Base-by-base conservation (phyloP, 1,140 invertebrate genomes). In the Pseudomyrmex sp. region DNA sequence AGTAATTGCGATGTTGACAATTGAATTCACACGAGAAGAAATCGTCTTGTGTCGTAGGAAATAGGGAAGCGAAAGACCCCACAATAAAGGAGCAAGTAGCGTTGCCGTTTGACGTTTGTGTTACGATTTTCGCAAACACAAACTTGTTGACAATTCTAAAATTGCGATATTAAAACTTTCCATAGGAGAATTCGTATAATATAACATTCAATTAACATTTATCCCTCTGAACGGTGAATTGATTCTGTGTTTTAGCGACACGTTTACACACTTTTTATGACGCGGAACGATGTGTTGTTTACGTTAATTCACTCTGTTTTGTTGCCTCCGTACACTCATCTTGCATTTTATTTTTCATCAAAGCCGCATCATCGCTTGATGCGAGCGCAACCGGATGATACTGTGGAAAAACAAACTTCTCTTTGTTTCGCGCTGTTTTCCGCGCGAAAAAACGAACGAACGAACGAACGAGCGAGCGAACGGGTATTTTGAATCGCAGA, bases 401-500 rank as follows among this genome's bases (percentile, higher is more conserved):
- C 1, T 26, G 12, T 5, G 2, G 52, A 59, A 48, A 82, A 82
- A 74, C 61, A 63, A 74, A 75, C 61, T 80, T 70, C 44, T 12
- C 54, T 80, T 75, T 82, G 70, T 82, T 54, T n/a, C 70, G 58
- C 44, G 66, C 56, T 61, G 13, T 10, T 52, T 20, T 48, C 15
- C 50, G 56, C 1, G 8, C 56, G 18, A 58, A 61, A 48, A 35
- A 56, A 35, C 26, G 46, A 62, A 75, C 2, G 2, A 59, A 75
- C 48, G 20, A 56, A 35, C 26, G 46, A 62, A 75, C 2, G 2
- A 59, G 62, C 48, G 20, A 59, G 52, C 23, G n/a, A 8, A 46
- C 26, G 68, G 26, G 18, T 9, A 74, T 72, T 35, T 72, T 50
- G 76, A 59, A 70, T 80, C 46, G 68, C 56, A 72, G 68, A 73